Conservation (phyloP, 2,797 vertebrate species). For the Sciurus carolinensis region DNA sequence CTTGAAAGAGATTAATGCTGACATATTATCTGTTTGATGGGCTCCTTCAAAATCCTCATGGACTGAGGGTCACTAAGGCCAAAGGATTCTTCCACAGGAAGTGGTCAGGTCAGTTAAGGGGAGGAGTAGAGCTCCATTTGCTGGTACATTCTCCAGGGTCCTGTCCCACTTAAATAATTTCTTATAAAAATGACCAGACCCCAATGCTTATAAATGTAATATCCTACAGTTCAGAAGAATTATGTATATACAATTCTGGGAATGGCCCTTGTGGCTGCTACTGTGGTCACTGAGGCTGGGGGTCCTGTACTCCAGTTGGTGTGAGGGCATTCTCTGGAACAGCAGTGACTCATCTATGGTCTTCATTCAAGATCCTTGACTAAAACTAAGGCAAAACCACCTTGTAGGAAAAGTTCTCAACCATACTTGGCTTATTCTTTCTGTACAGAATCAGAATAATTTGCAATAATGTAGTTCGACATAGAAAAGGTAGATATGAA, state of each 20-base stretch:
- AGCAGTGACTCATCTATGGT: slow-evolving; percentile 82
- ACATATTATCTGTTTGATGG: background rate
- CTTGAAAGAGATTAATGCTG: slow-evolving; percentile 1
- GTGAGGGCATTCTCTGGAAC: slow-evolving; percentile 79
- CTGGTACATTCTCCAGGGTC: background rate
- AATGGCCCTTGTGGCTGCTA: slow-evolving; percentile 39
- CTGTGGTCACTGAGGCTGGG: background rate
- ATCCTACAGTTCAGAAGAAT: slow-evolving; percentile 61
- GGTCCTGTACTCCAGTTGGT: background rate
- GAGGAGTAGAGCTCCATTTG: background rate
- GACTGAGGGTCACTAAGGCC: background rate
- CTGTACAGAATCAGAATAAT: background rate
- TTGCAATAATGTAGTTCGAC: background rate
- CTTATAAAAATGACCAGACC: background rate
- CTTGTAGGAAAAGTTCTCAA: slow-evolving; percentile 84
- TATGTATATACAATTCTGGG: slow-evolving; percentile 65
- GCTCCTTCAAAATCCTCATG: background rate
- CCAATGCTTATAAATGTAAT: slow-evolving; percentile 56
- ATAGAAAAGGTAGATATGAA: background rate
- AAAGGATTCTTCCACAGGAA: background rate
- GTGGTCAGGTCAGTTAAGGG: background rate
- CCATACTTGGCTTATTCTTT: slow-evolving; percentile 48
- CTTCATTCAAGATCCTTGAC: slow-evolving; percentile 71
- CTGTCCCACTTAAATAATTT: background rate
- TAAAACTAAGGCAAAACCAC: slow-evolving; percentile 72